phyloP scores from a whole-genome alignment of 2,113 vertebrate species.

The Dipodomys ordii region DNA sequence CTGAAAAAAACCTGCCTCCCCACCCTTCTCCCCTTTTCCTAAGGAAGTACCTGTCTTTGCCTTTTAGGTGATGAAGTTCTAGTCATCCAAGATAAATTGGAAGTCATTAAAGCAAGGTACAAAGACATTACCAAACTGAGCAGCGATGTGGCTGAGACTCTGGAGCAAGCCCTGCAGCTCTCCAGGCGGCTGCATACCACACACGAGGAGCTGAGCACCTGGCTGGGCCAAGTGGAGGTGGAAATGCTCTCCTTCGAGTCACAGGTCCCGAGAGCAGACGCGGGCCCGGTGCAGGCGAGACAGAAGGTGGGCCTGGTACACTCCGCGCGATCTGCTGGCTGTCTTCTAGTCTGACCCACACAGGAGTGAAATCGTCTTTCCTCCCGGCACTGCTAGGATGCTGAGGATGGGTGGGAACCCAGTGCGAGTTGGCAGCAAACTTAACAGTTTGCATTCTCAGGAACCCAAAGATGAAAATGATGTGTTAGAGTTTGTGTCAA shows the following conservation, averaged over 20 bases:
- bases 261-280: conserved; percentile 88
- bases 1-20: background rate
- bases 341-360: background rate
- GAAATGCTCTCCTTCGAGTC: conserved; percentile 89
- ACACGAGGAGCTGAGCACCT: conserved; percentile 90
- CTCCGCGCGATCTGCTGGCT: background rate
- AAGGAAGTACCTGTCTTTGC: conserved; percentile 76
- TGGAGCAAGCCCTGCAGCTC: conserved; percentile 93
- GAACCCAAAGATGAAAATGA: conserved; percentile 59
- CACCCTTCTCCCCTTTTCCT: background rate
- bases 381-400: conserved; percentile 37
- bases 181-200: conserved; percentile 89
- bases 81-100: conserved; percentile 97
- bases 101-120: conserved; percentile 96
- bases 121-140: conserved; percentile 94
- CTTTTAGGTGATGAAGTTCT: conserved; percentile 96
- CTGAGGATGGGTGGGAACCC: background rate
- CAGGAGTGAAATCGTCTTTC: background rate
- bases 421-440: background rate
- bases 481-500: conserved; percentile 42
- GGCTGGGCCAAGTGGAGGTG: conserved; percentile 92
- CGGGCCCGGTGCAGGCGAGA: conserved; percentile 89
- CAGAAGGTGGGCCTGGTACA: conserved; percentile 90
- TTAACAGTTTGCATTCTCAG: conserved; percentile 21
- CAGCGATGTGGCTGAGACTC: conserved; percentile 89